Evolutionary conservation across 1,140 invertebrate species (phyloP).

Genomic region (Ceratitis capitata): DNA sequence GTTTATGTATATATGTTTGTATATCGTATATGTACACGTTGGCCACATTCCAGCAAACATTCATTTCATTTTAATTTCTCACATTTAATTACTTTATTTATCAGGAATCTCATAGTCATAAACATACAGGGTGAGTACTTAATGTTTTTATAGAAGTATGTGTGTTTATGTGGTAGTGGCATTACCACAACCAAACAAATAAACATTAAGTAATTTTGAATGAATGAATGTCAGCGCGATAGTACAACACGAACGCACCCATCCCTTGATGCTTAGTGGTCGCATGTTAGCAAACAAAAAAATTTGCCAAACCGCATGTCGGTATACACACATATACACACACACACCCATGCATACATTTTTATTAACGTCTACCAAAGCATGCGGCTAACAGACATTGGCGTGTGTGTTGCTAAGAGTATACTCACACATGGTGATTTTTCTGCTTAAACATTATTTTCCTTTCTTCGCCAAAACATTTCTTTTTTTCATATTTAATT

Average conservation of each 20-base stretch:
- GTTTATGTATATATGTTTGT: too few species aligned
- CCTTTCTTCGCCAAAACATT: background rate
- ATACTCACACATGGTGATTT: background rate
- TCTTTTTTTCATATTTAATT: background rate
- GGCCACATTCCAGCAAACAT: background rate
- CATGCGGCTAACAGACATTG: background rate
- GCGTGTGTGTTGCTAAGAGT: background rate
- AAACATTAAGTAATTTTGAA: background rate
- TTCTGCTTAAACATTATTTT: background rate
- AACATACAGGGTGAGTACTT: background rate
- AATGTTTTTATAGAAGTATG: background rate
- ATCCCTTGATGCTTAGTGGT: background rate
- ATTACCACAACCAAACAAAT: background rate
- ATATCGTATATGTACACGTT: too few species aligned
- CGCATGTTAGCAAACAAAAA: background rate
- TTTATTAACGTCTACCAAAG: background rate
- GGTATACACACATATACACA: background rate
- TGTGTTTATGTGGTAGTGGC: background rate
- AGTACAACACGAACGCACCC: background rate
- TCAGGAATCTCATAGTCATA: background rate
- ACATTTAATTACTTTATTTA: conserved; percentile 29
- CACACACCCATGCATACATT: background rate
- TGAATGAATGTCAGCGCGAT: background rate
- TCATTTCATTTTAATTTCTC: conserved; percentile 5
- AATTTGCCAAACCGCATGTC: too few species aligned